phyloP scores from a whole-genome alignment of 2,888 invertebrate genomes.

The Euplexia lucipara region DNA sequence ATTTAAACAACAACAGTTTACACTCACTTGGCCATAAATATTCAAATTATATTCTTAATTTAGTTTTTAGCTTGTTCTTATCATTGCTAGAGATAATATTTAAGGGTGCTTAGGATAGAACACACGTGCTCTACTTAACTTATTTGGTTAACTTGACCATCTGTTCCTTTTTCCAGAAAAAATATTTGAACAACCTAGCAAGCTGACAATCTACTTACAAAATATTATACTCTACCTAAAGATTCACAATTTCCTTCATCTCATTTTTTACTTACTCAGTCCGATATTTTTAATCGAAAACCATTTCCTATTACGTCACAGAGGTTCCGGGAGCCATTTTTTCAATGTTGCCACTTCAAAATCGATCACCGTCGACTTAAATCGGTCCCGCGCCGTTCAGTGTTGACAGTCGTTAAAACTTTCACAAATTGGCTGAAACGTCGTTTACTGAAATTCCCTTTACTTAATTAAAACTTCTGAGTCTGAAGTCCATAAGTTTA shows the following conservation, averaged over 20 bases:
- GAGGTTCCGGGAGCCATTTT: constrained; percentile 47
- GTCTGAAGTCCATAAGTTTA: constrained; percentile 67
- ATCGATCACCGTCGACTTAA: constrained; percentile 68
- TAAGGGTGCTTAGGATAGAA: too few species aligned
- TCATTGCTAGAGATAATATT: too few species aligned
- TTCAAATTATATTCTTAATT: too few species aligned
- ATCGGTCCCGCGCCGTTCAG: constrained; percentile 61
- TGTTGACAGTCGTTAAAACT: constrained; percentile 84
- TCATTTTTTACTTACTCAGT: constrained; percentile 13
- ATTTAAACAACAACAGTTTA: too few species aligned
- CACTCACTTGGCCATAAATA: too few species aligned
- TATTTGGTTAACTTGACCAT: too few species aligned
- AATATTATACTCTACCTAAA: constrained; percentile 6
- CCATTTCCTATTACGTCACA: constrained; percentile 53
- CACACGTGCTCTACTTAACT: too few species aligned
- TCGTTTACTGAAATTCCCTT: constrained; percentile 78
- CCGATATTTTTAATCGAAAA: constrained; percentile 48
- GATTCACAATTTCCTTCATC: constrained; percentile 30
- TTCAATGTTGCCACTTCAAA: constrained; percentile 59
- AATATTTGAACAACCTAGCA: neutral
- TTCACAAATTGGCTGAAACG: constrained; percentile 81
- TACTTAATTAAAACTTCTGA: constrained; percentile 86
- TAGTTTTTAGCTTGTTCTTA: too few species aligned
- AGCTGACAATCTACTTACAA: neutral
- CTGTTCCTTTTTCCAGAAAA: neutral